Evolutionary conservation across 30 jellyfish, hydroid and myxozoan species (phyloP).

Genomic region (Mastigias papua): DNA sequence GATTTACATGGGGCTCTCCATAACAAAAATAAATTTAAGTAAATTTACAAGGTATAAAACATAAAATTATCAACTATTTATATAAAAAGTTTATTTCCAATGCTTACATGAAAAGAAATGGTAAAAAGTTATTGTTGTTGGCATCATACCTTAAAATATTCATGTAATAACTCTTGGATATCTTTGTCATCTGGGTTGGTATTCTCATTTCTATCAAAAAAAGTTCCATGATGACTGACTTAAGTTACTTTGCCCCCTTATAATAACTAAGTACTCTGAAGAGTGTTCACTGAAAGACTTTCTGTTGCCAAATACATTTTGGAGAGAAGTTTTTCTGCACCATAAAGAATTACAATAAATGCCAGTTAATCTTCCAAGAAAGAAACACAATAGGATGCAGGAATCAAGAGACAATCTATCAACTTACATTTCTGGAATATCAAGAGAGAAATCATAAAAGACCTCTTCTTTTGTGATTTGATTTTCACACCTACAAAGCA

Average conservation of each 20-base stretch:
- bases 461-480: slow-evolving; percentile 70
- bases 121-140: too few species aligned
- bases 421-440: slow-evolving; percentile 82
- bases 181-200: slow-evolving; percentile 69
- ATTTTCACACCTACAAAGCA: slow-evolving; percentile 68
- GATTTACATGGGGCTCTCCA: too few species aligned
- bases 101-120: too few species aligned
- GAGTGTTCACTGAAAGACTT: too few species aligned
- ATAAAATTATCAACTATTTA: too few species aligned
- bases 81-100: too few species aligned
- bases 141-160: slow-evolving; percentile 67
- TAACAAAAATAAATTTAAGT: too few species aligned
- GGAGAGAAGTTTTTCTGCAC: too few species aligned
- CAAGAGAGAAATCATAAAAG: slow-evolving; percentile 81
- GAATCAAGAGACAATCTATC: background rate
- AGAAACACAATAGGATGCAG: background rate
- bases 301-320: background rate
- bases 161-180: slow-evolving; percentile 73
- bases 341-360: background rate
- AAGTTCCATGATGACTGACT: background rate
- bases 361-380: background rate
- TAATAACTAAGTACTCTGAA: too few species aligned
- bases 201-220: slow-evolving; percentile 73
- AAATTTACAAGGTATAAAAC: too few species aligned
- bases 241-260: too few species aligned